phyloP scores from a whole-genome alignment of 2,888 invertebrate species.

The Digitonthophagus gazella region DNA sequence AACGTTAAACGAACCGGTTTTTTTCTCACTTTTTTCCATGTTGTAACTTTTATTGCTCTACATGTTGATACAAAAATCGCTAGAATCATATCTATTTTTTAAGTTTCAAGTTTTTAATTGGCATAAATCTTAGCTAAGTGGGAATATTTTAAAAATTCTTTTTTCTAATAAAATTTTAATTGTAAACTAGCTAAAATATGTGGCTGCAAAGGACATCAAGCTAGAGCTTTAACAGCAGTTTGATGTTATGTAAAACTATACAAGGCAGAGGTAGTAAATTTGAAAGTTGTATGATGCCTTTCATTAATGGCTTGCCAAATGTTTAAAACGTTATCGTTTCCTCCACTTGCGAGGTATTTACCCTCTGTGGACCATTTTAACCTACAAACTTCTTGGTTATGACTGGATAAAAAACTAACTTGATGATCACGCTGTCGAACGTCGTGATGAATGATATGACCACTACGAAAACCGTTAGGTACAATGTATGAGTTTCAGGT shows the following conservation, averaged over 20 bases:
- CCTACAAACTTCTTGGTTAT: conserved; percentile 96
- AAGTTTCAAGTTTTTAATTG: too few relatives aligned
- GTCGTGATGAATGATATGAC: conserved; percentile 91
- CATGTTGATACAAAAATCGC: too few relatives aligned
- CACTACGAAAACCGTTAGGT: conserved; percentile 82
- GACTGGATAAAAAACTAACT: conserved; percentile 72
- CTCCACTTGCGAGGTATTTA: conserved; percentile 95
- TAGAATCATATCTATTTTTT: too few relatives aligned
- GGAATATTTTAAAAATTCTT: too few relatives aligned
- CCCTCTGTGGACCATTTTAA: conserved; percentile 97
- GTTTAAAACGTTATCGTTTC: conserved; percentile 94
- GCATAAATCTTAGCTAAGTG: too few relatives aligned
- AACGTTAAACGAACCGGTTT: too few relatives aligned
- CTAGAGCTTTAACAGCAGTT: conserved; percentile 91
- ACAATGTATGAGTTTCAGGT: conserved; percentile 90
- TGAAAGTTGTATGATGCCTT: conserved; percentile 39
- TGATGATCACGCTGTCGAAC: conserved; percentile 85
- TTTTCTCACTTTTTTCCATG: too few relatives aligned
- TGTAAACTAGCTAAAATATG: conserved; percentile 86
- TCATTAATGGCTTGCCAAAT: conserved; percentile 73
- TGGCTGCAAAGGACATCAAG: conserved; percentile 97
- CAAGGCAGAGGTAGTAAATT: conserved; percentile 40
- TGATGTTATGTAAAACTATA: conserved; percentile 63
- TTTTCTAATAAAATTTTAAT: too few relatives aligned
- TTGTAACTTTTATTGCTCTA: too few relatives aligned